Evolutionary conservation across 2,888 invertebrate genomes (phyloP), one percentile per base, ranked within the genome.

Genomic region (Bedellia somnulentella): DNA sequence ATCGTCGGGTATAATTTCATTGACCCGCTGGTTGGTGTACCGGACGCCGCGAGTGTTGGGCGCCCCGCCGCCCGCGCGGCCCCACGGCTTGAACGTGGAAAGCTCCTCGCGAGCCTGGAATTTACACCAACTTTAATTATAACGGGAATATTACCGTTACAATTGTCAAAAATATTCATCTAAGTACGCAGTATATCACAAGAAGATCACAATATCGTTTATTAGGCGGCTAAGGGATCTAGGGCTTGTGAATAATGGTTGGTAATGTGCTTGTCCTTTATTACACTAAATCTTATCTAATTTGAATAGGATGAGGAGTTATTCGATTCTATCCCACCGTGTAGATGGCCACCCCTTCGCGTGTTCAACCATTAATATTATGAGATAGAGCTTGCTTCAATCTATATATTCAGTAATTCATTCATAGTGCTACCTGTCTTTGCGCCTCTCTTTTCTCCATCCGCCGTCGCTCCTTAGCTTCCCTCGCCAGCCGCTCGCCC

Each of bases 1-100:
- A 37, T 75, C 80, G 40, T 85, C 84, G 1, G 86, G 85, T 49
- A 80, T 82, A 33, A 86, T 67, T 33, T 83, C 86, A 29, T 81
- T 80, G 35, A 82, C 64, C 26, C 82, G 79, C 15, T 89, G 76
- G 47, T 89, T 85, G 44, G 82, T 79, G 47, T 85, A 82, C 12
- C 88, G 80, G 17, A 83, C 57, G 34, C 83, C 80, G 12, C 57
- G 63, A 8, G 75, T 44, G 46, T 85, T 85, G 26, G 87, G 86
- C 12, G 87, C 87, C 15, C 87, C 87, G 27, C 86, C 84, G 2
- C 87, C 87, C 6, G 84, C 86, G 34, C 81, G 79, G 3, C 88
- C 88, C 87, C 88, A 90, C 5, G 90, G 89, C 61, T 85, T 85
- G 52, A 87, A 88, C 39, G 80, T 81, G 35, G 82, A 78, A 61